Conservation (phyloP, 1,140 invertebrate species). For the Acromyrmex echinatior region DNA sequence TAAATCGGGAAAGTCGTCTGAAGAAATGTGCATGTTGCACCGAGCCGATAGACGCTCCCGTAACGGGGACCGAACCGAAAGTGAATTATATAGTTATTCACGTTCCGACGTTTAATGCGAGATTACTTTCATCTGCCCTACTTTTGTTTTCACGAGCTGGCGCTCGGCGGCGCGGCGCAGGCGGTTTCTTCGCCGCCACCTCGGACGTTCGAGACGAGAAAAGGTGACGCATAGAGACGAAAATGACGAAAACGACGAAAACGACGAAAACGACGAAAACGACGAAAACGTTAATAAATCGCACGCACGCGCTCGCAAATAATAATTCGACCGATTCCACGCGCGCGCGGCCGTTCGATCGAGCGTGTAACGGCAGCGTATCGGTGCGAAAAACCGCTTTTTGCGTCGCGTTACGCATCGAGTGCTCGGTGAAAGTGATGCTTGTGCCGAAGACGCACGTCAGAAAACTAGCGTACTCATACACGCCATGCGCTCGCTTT, state of each 20-base stretch:
- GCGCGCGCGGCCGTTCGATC: slow-evolving; percentile 64
- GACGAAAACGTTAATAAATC: slow-evolving; percentile 17
- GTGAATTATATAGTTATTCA: slow-evolving; percentile 61
- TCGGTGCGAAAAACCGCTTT: slow-evolving; percentile 77
- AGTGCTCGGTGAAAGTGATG: slow-evolving; percentile 82
- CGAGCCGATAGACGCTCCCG: neutral
- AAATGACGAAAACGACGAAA: neutral
- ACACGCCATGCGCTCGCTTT: slow-evolving; percentile 45
- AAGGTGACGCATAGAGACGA: neutral
- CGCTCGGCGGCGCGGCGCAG: neutral
- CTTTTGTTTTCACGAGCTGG: slow-evolving; percentile 43
- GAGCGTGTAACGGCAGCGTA: slow-evolving; percentile 72
- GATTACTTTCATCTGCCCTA: slow-evolving; percentile 60
- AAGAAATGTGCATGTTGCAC: slow-evolving; percentile 45
- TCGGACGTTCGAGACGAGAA: neutral
- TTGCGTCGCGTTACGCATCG: slow-evolving; percentile 80
- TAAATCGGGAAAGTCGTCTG: slow-evolving; percentile 54
- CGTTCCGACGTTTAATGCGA: slow-evolving; percentile 53
- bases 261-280: neutral
- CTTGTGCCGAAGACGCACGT: slow-evolving; percentile 68
- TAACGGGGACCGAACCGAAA: slow-evolving; percentile 54
- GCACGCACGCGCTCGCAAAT: neutral
- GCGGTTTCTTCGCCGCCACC: slow-evolving; percentile 11
- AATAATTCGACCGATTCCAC: slow-evolving; percentile 15
- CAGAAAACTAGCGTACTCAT: slow-evolving; percentile 54